Evolutionary conservation across 1,140 invertebrate species (phyloP).

Genomic region (Temnothorax curvispinosus): DNA sequence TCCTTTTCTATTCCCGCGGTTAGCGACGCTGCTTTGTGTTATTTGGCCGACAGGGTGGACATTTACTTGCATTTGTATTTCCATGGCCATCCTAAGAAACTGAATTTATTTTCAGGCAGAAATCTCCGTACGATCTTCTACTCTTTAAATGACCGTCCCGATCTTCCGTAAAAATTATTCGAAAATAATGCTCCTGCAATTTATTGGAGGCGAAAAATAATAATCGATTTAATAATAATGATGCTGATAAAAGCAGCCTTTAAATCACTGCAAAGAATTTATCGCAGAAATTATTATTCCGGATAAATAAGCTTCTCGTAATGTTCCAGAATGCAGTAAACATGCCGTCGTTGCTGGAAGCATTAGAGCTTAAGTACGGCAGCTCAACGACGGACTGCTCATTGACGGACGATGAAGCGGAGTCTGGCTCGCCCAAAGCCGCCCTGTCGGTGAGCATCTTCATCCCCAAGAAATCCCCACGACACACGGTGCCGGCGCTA

Average conservation of each 20-base stretch:
- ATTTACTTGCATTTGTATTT: not conserved
- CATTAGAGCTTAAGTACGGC: slow-evolving; percentile 93
- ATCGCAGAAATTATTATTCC: too few relatives aligned
- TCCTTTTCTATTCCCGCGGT: not conserved
- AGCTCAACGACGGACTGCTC: slow-evolving; percentile 86
- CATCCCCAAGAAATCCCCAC: slow-evolving; percentile 92
- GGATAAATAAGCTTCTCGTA: not conserved
- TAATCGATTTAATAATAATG: too few relatives aligned
- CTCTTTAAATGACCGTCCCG: not conserved
- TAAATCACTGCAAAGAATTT: too few relatives aligned
- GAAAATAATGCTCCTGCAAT: too few relatives aligned
- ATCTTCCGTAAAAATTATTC: not conserved
- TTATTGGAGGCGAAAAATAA: too few relatives aligned
- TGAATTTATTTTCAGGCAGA: slow-evolving; percentile 1
- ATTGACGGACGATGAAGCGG: slow-evolving; percentile 84
- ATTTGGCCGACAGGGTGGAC: not conserved
- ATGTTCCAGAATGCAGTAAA: slow-evolving; percentile 83
- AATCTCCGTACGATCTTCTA: not conserved
- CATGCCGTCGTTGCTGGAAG: slow-evolving; percentile 94
- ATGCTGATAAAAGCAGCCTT: too few relatives aligned
- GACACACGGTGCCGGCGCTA: slow-evolving; percentile 92
- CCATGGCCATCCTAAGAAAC: not conserved
- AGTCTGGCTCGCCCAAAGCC: slow-evolving; percentile 86
- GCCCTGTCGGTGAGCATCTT: slow-evolving; percentile 91
- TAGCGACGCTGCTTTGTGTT: not conserved